These are phyloP conservation scores for Phengaris arion DNA, from an alignment of 2,888 invertebrate genomes.

Conservation along the genomic window DNA sequence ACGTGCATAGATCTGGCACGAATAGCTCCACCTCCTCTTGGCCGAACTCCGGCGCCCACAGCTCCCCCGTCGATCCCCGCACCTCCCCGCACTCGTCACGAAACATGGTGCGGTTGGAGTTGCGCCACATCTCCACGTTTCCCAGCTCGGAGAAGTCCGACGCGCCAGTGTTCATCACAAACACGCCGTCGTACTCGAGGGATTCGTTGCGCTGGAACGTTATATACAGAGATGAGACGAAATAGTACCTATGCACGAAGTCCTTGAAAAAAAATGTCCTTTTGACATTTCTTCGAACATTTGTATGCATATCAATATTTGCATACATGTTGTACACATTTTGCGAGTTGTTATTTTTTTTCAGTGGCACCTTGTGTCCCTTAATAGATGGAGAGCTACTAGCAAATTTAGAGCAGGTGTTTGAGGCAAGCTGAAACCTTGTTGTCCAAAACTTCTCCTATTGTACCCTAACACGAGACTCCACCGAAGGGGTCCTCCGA, in stretches of 20 bases:
- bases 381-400: no score
- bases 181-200: conserved; percentile 85
- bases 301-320: no score
- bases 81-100: conserved; percentile 84
- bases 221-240: conserved; percentile 3
- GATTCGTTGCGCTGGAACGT: conserved; percentile 85
- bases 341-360: no score
- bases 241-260: neutral
- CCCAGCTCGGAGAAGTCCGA: conserved; percentile 83
- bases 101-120: conserved; percentile 74
- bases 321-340: no score
- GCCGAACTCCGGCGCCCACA: conserved; percentile 85
- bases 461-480: no score
- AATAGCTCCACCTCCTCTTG: conserved; percentile 82
- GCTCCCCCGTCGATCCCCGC: conserved; percentile 87
- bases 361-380: no score
- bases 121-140: conserved; percentile 85
- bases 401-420: no score
- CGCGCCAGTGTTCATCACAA: conserved; percentile 87
- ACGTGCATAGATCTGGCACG: conserved; percentile 89
- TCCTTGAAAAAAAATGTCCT: no score
- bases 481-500: no score
- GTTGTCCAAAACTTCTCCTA: no score
- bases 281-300: no score
- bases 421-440: no score